Conservation (phyloP, 2,113 vertebrate genomes). For the Calidris pugnax region DNA sequence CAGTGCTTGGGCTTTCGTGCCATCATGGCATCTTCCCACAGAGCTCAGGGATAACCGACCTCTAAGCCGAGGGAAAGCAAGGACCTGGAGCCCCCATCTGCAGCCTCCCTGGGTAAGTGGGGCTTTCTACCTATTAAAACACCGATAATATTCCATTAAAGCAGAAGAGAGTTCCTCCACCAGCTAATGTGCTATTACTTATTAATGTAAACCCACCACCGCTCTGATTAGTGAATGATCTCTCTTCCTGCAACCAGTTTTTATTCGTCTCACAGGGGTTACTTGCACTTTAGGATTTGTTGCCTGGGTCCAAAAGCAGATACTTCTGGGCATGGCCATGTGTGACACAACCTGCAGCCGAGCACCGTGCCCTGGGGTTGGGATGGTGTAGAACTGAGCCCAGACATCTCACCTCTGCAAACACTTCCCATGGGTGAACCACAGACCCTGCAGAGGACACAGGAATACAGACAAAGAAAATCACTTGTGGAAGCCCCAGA, state of each 20-base stretch:
- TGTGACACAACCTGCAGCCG: rapidly evolving
- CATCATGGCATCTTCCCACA: rapidly evolving
- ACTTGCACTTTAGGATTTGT: background rate
- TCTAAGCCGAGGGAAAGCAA: background rate
- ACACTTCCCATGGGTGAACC: background rate
- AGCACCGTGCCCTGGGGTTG: background rate
- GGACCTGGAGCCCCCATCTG: background rate
- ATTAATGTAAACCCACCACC: background rate
- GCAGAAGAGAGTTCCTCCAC: background rate
- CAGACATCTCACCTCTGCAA: background rate
- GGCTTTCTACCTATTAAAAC: slow-evolving; percentile 1
- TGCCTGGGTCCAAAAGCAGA: background rate
- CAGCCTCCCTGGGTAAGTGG: background rate
- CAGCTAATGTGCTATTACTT: slow-evolving; percentile 31
- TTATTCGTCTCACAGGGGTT: background rate
- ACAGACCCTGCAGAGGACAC: background rate
- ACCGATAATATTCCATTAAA: background rate
- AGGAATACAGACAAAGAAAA: background rate
- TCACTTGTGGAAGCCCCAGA: background rate
- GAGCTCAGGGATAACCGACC: rapidly evolving
- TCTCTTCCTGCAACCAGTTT: background rate
- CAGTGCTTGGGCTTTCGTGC: background rate
- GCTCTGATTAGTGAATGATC: background rate
- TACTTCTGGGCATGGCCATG: background rate
- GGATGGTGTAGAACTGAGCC: rapidly evolving